These are phyloP conservation scores for Muntiacus muntjak DNA, from an alignment of 2,113 vertebrate genomes.

Conservation along the genomic window DNA sequence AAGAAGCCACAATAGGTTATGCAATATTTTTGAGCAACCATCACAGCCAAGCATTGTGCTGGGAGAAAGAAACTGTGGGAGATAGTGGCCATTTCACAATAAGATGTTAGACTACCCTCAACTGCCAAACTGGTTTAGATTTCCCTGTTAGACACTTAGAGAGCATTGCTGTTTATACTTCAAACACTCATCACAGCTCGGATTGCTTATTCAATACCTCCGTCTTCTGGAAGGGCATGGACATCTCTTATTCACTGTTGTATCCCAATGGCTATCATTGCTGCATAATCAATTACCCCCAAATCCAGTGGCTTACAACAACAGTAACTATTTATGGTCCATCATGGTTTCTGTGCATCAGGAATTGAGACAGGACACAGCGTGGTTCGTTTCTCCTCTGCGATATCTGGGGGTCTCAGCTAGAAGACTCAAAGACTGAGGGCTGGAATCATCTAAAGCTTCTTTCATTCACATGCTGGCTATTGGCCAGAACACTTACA, in stretches of 20 bases:
- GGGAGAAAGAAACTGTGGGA: slow-evolving; percentile 29
- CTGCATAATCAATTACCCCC: not conserved
- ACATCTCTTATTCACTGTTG: not conserved
- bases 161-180: not conserved
- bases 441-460: not conserved
- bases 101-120: not conserved
- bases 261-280: not conserved
- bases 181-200: not conserved
- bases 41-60: not conserved
- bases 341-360: not conserved
- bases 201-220: not conserved
- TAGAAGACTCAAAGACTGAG: not conserved
- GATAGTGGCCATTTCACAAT: slow-evolving; percentile 39
- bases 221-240: not conserved
- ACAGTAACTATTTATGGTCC: not conserved
- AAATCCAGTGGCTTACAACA: not conserved
- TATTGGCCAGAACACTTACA: not conserved
- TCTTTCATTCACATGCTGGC: not conserved
- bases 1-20: slow-evolving; percentile 40
- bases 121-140: not conserved
- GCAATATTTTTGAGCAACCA: slow-evolving; percentile 50
- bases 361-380: not conserved
- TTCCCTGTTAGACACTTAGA: not conserved
- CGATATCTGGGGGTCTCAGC: not conserved
- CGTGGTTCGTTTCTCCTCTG: not conserved